A percentile compares a stretch with the other conserved stretches of the same genome.
phyloP scores from a whole-genome alignment of 2,113 vertebrate species.

The Zapornia atra region DNA sequence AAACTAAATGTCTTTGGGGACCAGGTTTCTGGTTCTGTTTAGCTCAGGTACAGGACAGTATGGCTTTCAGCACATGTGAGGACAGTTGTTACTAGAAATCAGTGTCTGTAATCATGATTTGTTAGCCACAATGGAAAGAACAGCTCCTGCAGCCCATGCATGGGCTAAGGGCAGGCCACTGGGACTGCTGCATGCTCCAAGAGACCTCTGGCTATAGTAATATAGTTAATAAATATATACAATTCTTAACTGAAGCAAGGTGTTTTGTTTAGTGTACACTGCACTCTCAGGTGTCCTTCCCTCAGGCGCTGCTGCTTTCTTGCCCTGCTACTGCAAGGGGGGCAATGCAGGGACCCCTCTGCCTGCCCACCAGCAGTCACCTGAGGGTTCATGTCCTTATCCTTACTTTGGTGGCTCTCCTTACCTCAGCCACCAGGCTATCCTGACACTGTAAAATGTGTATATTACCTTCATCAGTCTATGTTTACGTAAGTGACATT shows the following conservation, averaged over 20 bases:
- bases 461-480: background rate
- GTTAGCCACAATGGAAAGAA: background rate
- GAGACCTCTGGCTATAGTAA: background rate
- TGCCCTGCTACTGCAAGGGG: background rate
- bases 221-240: too few relatives aligned
- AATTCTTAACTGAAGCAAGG: background rate
- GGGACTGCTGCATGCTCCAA: too few relatives aligned
- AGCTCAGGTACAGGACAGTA: background rate
- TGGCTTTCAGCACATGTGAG: rapidly evolving
- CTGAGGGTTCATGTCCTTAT: background rate
- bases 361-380: background rate
- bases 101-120: background rate
- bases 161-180: background rate
- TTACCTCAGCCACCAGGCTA: background rate
- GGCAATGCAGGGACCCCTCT: rapidly evolving
- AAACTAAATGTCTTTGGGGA: background rate
- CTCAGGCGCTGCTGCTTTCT: rapidly evolving
- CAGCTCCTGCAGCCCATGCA: background rate
- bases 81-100: background rate
- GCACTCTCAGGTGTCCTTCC: background rate
- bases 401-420: background rate
- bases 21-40: background rate
- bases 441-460: background rate
- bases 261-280: background rate
- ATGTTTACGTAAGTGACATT: background rate